Conservation (phyloP, 2,888 invertebrate genomes). For the Lepetodrilus schrolli region DNA sequence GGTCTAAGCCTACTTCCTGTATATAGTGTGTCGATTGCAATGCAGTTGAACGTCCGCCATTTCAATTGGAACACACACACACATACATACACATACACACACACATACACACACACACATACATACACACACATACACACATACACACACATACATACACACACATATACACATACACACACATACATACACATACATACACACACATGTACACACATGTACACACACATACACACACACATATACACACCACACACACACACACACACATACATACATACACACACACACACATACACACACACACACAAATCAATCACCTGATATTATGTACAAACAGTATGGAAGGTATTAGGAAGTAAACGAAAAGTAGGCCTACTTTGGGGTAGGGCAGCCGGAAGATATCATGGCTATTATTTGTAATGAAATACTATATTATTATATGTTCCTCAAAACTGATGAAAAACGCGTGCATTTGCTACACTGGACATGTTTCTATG, state of each 20-base stretch:
- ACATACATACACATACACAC: not conserved
- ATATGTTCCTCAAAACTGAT: no score
- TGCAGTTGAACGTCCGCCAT: not conserved
- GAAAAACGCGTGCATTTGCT: no score
- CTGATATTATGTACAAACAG: no score
- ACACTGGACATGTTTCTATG: no score
- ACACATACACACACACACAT: not conserved
- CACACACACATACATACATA: not conserved
- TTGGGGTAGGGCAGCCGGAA: no score
- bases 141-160: not conserved
- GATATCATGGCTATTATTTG: no score
- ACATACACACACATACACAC: slow-evolving; percentile 12
- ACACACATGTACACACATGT: not conserved
- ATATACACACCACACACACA: not conserved
- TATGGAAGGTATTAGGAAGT: no score
- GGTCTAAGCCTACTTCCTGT: no score
- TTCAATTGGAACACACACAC: not conserved
- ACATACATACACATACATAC: not conserved
- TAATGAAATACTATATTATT: no score
- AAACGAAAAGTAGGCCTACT: no score
- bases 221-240: not conserved
- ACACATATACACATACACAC: slow-evolving; percentile 13
- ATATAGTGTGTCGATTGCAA: no score
- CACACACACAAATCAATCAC: no score
- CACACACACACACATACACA: not conserved